Conservation (phyloP, 2,113 vertebrate species). For the Scortum barcoo region DNA sequence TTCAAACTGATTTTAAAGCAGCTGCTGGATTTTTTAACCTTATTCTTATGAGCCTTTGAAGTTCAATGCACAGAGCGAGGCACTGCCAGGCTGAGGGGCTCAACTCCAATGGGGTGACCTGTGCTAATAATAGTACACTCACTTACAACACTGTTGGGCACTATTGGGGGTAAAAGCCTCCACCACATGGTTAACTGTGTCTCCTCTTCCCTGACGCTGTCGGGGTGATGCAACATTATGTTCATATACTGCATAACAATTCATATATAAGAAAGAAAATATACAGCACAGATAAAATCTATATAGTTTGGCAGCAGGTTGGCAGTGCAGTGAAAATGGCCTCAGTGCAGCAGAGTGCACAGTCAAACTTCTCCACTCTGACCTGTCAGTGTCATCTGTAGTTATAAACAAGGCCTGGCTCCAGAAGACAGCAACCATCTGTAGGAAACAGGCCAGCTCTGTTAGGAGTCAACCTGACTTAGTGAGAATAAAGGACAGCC, state of each 20-base stretch:
- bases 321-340: slow-evolving; percentile 12
- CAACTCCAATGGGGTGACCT: slow-evolving; percentile 58
- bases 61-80: slow-evolving; percentile 53
- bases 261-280: slow-evolving; percentile 7
- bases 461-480: slow-evolving; percentile 42
- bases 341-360: slow-evolving; percentile 13
- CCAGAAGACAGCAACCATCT: slow-evolving; percentile 42
- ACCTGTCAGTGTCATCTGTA: slow-evolving; percentile 52
- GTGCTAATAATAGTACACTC: slow-evolving; percentile 58
- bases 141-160: slow-evolving; percentile 36
- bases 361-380: slow-evolving; percentile 42
- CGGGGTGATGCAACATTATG: slow-evolving; percentile 1
- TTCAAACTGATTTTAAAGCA: slow-evolving; percentile 67
- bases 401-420: slow-evolving; percentile 46
- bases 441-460: slow-evolving; percentile 44
- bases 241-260: slow-evolving; percentile 2
- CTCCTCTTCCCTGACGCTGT: slow-evolving; percentile 3
- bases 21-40: slow-evolving; percentile 60
- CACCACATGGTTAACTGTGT: neutral
- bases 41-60: slow-evolving; percentile 69
- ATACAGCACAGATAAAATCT: neutral
- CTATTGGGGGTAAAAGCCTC: slow-evolving; percentile 42
- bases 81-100: slow-evolving; percentile 54
- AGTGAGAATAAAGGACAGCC: slow-evolving; percentile 47
- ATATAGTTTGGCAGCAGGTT: slow-evolving; percentile 8